Conservation (phyloP, 2,113 vertebrate species). For the Rhizomys pruinosus region DNA sequence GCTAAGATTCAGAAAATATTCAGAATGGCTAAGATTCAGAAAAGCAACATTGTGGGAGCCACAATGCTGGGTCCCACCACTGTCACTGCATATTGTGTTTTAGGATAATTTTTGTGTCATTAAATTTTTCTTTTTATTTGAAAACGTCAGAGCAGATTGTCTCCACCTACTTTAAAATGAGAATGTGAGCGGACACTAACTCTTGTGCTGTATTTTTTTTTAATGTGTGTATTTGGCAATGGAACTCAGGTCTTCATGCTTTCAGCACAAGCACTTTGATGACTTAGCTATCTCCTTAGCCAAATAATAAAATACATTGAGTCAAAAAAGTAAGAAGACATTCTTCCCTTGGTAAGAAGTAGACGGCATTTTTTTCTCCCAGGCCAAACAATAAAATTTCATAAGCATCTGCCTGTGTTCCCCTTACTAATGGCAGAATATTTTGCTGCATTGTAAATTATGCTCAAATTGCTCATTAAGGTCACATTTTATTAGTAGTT, state of each 20-base stretch:
- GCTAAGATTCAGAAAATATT: too few species aligned
- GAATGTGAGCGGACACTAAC: not conserved
- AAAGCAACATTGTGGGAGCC: too few species aligned
- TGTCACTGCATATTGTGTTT: not conserved
- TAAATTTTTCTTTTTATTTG: slow-evolving; percentile 52
- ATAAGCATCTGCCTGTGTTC: not conserved
- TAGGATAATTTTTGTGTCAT: not conserved
- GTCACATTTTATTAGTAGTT: slow-evolving; percentile 55
- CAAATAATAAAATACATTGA: slow-evolving; percentile 50
- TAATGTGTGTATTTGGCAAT: not conserved
- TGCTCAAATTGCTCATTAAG: slow-evolving; percentile 52
- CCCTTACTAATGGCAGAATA: slow-evolving; percentile 51
- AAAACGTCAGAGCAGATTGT: slow-evolving; percentile 7
- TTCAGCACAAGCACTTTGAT: not conserved
- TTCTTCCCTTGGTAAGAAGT: not conserved
- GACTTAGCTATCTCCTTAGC: not conserved
- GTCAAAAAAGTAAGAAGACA: slow-evolving; percentile 23
- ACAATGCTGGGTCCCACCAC: not conserved
- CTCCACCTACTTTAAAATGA: not conserved
- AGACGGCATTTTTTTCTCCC: not conserved
- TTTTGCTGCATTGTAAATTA: slow-evolving; percentile 30
- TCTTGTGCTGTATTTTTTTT: too few species aligned
- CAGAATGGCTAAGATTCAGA: too few species aligned
- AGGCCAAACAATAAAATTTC: slow-evolving; percentile 60
- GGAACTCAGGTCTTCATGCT: not conserved